Conservation (phyloP, 2,888 invertebrate species). For the Rapana venosa region DNA sequence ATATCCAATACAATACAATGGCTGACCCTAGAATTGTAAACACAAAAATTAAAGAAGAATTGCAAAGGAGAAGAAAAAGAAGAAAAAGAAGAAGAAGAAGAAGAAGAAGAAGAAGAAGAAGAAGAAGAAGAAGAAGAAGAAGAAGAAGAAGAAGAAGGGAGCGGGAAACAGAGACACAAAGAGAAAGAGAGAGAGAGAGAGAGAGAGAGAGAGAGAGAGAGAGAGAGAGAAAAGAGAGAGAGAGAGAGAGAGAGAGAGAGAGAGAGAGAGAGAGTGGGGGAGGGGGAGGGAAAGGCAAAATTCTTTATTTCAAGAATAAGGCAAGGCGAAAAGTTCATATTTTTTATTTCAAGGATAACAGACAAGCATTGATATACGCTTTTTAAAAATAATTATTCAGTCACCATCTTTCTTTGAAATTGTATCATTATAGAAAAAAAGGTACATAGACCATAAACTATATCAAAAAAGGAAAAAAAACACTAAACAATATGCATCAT, state of each 20-base stretch:
- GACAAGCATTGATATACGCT: no score
- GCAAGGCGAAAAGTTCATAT: neutral
- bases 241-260: slow-evolving; percentile 8
- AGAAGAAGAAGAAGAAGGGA: neutral
- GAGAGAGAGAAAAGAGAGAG: neutral
- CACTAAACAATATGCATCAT: neutral
- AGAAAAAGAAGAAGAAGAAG: neutral
- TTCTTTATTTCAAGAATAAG: neutral
- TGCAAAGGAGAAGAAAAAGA: neutral
- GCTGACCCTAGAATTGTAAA: no score
- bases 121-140: neutral
- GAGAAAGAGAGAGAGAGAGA: neutral
- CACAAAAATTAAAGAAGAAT: no score
- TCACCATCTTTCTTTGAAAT: no score
- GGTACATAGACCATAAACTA: neutral
- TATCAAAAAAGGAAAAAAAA: neutral
- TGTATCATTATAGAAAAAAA: neutral
- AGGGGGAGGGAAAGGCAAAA: neutral
- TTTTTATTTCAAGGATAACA: no score
- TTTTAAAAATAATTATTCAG: no score
- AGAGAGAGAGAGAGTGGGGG: neutral
- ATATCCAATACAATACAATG: no score
- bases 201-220: neutral
- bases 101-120: neutral
- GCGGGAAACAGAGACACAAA: neutral